phyloP scores from a whole-genome alignment of 2,888 invertebrate species.

The Ophonus ardosiacus region DNA sequence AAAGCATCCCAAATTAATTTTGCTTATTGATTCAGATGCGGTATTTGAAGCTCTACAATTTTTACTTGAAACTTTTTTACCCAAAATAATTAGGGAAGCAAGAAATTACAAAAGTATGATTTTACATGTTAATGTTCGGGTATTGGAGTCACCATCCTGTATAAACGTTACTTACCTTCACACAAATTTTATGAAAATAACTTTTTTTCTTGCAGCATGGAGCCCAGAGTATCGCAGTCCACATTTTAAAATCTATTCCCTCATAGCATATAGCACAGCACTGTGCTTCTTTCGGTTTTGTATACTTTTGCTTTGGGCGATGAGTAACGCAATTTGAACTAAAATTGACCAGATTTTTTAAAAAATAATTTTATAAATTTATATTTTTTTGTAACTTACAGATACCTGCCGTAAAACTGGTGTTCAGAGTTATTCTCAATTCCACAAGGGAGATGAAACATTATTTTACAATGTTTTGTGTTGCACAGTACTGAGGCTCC shows the following conservation, averaged over 20 bases:
- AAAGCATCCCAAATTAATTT: no score
- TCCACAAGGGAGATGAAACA: conserved; percentile 81
- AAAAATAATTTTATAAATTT: not conserved
- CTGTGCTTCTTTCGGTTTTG: not conserved
- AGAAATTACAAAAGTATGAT: no score
- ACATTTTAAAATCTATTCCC: conserved; percentile 75
- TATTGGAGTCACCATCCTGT: no score
- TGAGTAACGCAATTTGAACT: conserved; percentile 44
- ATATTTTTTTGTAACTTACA: conserved; percentile 71
- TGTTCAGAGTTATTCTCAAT: conserved; percentile 76
- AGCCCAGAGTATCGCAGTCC: conserved; percentile 80
- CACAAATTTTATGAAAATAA: conserved; percentile 87
- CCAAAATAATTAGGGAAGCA: no score
- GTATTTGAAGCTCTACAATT: no score
- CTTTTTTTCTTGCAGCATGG: conserved; percentile 87
- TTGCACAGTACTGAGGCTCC: conserved; percentile 81
- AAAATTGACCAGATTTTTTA: not conserved
- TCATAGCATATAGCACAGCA: conserved; percentile 86
- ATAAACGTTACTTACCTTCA: conserved; percentile 77
- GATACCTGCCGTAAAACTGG: conserved; percentile 79
- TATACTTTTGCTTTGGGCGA: conserved; percentile 42
- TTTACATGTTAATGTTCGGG: no score
- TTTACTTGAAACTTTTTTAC: no score
- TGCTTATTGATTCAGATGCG: no score
- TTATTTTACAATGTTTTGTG: conserved; percentile 76